These are phyloP conservation scores for Mercenaria mercenaria DNA, from an alignment of 1,140 invertebrate genomes.

Conservation along the genomic window DNA sequence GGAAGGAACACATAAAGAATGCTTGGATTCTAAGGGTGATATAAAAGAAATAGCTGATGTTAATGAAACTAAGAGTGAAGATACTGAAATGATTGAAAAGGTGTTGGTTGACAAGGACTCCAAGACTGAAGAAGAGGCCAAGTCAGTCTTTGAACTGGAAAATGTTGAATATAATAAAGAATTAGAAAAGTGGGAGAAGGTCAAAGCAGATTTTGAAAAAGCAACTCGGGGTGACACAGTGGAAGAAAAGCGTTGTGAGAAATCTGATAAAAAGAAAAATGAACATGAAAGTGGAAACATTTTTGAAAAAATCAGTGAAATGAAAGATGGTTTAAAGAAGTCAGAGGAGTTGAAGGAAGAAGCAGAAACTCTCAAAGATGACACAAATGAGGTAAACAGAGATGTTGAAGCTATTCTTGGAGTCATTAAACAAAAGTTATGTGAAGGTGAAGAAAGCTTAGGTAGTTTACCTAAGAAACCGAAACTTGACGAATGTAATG, in stretches of 20 bases:
- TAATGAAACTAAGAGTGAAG: neutral
- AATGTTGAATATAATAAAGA: neutral
- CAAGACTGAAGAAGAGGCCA: neutral
- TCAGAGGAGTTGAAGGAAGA: neutral
- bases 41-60: neutral
- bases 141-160: neutral
- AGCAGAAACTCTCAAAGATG: neutral
- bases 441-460: constrained; percentile 1
- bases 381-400: neutral
- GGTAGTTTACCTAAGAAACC: neutral
- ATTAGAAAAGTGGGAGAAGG: neutral
- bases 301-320: constrained; percentile 25
- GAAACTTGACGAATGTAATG: neutral
- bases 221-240: neutral
- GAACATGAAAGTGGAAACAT: constrained; percentile 29
- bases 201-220: neutral
- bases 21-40: neutral
- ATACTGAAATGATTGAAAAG: neutral
- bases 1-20: neutral
- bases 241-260: neutral
- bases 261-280: constrained; percentile 6
- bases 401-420: constrained; percentile 24
- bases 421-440: constrained; percentile 1
- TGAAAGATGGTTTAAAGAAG: neutral
- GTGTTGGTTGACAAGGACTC: neutral